Evolutionary conservation across 2,888 invertebrate species (phyloP), one percentile per base, ranked within the genome.

Genomic region (Malacosoma neustria): DNA sequence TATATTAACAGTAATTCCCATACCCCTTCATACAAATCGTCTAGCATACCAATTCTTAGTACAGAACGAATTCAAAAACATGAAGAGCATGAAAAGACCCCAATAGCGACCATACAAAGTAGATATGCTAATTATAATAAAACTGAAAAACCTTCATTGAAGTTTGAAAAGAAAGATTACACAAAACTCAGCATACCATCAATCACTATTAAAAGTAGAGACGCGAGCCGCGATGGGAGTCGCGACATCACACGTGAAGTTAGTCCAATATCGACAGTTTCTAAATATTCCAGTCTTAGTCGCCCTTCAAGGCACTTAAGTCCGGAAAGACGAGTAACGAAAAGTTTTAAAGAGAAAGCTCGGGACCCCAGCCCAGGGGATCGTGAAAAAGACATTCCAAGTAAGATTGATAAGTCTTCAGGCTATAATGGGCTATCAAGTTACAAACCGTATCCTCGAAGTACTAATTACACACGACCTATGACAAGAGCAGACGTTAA

Each of bases 311-410:
- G 87, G 41, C 86, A 85, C 37, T 60, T 82, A 4, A 87, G 88
- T 54, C 88, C 88, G 7, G 87, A 84, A 13, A 77, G 82, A 49
- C 73, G 71, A 64, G 54, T 56, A 32, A 55, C 64, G 4, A 82
- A 77, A 60, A 70, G 44, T 46, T 69, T 57, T 41, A 81, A 77
- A 70, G 77, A 79, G 40, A 82, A 80, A 66, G 72, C 61, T 33
- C 80, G 89, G 46, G 90, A 90, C 58, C 79, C 87, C 9, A 90
- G 89, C 58, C 87, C 89, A 42, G 63, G 70, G 46, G 87, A 81
- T 58, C 82, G 76, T 50, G 85, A 82, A 54, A 87, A 80, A 80
- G 79, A 86, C 84, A 85, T 86, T 85, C 84, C 86, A 77, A 82
- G 64, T 55, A 86, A 86, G 80, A 82, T 85, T 76, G 85, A 85